Evolutionary conservation across 2,888 invertebrate species (phyloP).

Genomic region (Disparrhopalites patrizii): DNA sequence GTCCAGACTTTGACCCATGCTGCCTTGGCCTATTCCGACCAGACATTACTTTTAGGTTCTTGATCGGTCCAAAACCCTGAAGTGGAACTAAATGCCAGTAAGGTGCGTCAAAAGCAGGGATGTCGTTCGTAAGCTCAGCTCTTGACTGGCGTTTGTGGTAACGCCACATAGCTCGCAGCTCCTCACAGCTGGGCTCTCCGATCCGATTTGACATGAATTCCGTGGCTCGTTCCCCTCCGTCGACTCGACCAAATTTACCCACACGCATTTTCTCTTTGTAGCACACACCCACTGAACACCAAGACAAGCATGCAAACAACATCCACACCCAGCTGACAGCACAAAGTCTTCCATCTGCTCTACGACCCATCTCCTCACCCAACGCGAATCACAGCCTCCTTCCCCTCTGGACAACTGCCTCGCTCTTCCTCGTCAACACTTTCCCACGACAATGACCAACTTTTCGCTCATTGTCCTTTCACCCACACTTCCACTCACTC

Average conservation of each 20-base stretch:
- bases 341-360: background rate
- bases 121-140: conserved; percentile 80
- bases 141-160: conserved; percentile 83
- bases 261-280: conserved; percentile 17
- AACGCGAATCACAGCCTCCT: background rate
- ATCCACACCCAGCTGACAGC: background rate
- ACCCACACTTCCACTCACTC: background rate
- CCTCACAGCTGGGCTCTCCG: conserved; percentile 78
- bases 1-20: background rate
- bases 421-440: background rate
- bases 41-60: background rate
- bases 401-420: background rate
- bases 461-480: background rate
- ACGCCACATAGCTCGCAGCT: conserved; percentile 86
- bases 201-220: conserved; percentile 15
- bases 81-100: conserved; percentile 56
- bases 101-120: conserved; percentile 50
- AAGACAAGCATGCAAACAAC: background rate
- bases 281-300: conserved; percentile 5
- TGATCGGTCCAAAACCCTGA: conserved; percentile 53
- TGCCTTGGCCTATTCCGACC: background rate
- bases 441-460: background rate
- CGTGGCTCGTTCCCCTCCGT: background rate
- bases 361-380: background rate
- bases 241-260: background rate